Evolutionary conservation across 2,113 vertebrate genomes (phyloP).

Genomic region (Orycteropus afer): DNA sequence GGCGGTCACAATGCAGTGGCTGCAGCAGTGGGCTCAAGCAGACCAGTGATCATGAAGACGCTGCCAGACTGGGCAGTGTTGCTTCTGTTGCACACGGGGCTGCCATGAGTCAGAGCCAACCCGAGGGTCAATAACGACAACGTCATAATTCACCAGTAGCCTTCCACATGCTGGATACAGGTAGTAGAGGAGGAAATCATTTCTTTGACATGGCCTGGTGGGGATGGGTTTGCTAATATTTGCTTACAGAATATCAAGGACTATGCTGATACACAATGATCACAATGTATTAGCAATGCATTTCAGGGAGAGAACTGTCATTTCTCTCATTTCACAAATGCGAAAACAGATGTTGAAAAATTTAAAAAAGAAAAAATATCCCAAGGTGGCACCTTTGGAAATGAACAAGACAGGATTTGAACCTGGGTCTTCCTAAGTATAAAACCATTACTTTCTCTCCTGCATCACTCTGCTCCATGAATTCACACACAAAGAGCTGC

Average conservation of each 20-base stretch:
- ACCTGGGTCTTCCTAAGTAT: not conserved
- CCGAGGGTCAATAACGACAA: not conserved
- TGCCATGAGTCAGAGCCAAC: not conserved
- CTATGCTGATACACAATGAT: not conserved
- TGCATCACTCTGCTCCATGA: not conserved
- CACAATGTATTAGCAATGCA: not conserved
- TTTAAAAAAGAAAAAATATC: not conserved
- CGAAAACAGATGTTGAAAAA: not conserved
- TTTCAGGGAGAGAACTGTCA: not conserved
- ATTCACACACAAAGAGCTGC: not conserved
- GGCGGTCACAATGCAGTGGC: not conserved
- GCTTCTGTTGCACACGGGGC: not conserved
- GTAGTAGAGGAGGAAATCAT: not conserved
- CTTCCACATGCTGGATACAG: not conserved
- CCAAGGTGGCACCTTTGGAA: not conserved
- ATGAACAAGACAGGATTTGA: not conserved
- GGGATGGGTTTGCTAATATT: not conserved
- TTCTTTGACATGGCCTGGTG: not conserved
- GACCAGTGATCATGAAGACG: not conserved
- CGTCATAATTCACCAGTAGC: not conserved
- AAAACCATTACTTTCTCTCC: not conserved
- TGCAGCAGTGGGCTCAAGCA: not conserved
- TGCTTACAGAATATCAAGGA: not conserved
- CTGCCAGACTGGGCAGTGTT: not conserved
- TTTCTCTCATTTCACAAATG: not conserved